Evolutionary conservation across 2,113 vertebrate genomes (phyloP).

Genomic region (Syrrhaptes paradoxus): DNA sequence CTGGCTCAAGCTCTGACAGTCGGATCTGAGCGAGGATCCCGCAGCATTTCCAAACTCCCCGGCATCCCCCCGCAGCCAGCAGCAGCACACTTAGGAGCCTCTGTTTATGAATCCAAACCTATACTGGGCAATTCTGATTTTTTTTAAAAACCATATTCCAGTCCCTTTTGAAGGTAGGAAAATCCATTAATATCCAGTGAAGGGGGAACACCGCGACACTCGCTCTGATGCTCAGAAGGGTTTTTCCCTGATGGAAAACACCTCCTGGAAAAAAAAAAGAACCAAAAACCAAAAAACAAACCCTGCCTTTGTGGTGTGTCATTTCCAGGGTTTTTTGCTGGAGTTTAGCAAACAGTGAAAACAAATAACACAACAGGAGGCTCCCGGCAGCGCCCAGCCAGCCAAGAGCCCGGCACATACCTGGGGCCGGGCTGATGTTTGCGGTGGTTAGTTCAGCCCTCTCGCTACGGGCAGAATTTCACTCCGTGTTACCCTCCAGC

Average conservation of each 20-base stretch:
- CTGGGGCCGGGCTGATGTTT: not conserved
- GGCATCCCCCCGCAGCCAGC: not conserved
- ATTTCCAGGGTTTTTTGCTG: not conserved
- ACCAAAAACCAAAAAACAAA: not conserved
- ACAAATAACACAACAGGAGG: not conserved
- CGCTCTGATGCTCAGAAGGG: not conserved
- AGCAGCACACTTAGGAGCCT: not conserved
- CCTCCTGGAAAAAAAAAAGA: not conserved
- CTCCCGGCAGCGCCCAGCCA: not conserved
- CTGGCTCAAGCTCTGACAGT: not conserved
- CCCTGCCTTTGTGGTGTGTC: not conserved
- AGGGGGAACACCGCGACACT: not conserved
- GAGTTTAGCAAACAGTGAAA: not conserved
- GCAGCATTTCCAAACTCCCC: not conserved
- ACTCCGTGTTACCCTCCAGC: not conserved
- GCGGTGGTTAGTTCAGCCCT: not conserved
- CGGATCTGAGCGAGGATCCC: not conserved
- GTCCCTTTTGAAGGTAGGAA: constrained; percentile 22
- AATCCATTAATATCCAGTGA: not conserved
- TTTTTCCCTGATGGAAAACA: constrained; percentile 25
- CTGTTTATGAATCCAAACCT: not conserved
- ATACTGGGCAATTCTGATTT: not conserved
- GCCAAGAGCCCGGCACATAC: not conserved
- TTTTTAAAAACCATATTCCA: not conserved
- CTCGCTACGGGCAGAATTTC: not conserved